Evolutionary conservation across 2,113 vertebrate genomes (phyloP), one percentile per base, ranked within the genome.

Genomic region (Malurus alboscapulatus): DNA sequence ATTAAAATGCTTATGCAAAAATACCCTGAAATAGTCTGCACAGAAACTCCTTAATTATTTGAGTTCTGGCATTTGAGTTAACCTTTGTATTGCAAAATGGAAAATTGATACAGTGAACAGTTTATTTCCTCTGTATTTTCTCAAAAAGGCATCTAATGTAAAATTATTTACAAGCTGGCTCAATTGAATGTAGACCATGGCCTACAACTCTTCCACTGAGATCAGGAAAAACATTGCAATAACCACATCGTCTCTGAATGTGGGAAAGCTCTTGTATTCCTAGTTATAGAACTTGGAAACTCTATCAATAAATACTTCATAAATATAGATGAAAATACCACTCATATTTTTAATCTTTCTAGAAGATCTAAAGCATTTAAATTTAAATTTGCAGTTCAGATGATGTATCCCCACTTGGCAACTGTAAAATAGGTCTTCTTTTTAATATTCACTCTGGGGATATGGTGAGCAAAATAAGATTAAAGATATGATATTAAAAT

Each of bases 351-450:
- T 93, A 88, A 87, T 92, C 63, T 95, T 96, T 83, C 38, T 63
- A 44, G 61, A 83, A 96, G 89, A 96, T 96, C 94, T 95, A 86
- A 96, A 83, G 78, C 67, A 88, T 95, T 82, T 95, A 83, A 82
- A 96, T 96, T 93, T 79, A 91, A 93, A 90, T 94, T 89, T 90
- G 24, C 69, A 87, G 74, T 93, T 97, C 36, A 76, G 86, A 96
- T 91, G 86, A 88, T 97, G 38, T 91, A 55, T 90, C 72, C 94
- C 69, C 93, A 34, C 63, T 92, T 94, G 84, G 87, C 85, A 93
- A 79, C 76, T 84, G 34, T 84, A 94, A 95, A 95, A 86, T 93
- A 94, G 94, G 57, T 68, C 89, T 90, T 50, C 84, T 95, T 93
- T 93, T 95, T 90, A 96, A 85, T 72, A 47, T 90, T 88, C 88